Evolutionary conservation across 2,113 vertebrate species (phyloP), one percentile per base, ranked within the genome.

Genomic region (Crotophaga sulcirostris): DNA sequence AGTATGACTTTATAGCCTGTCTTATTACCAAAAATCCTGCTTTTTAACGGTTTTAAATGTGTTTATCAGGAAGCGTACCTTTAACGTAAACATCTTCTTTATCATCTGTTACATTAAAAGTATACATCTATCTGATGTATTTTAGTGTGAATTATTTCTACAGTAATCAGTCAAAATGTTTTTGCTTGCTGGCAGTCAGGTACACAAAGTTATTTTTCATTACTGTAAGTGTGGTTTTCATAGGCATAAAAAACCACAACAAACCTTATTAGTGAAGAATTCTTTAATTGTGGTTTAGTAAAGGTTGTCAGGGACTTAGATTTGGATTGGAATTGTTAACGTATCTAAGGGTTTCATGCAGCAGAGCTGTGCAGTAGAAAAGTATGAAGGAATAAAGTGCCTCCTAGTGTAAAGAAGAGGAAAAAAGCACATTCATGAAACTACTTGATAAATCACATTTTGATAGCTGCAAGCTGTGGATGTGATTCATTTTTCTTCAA

Each of bases 331-430:
- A 88, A 90, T 79, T 94, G n/a, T 89, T 86, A 93, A 42, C 0
- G 2, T 76, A 24, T 54, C 28, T 85, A 77, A 89, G 31, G 52
- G 45, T 92, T 94, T 83, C 29, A 45, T 74, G 36, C 3, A 26
- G 36, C 90, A 79, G 67, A 89, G 62, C 86, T 86, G 33, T 93
- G 45, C 5, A 10, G 17, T 36, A 77, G 83, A 84, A 80, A 77
- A 87, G 87, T 97, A 62, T 20, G 17, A 95, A 96, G 96, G 84
- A 97, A 95, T 69, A 96, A 97, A 89, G 51, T 93, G 97, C 97
- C 98, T 97, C 97, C 98, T 98, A 97, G 98, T 98, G 98, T 96
- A 93, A 92, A 87, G 44, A 60, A 70, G 52, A 23, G 54, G 91
- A 40, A 98, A 97, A 94, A 73, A 84, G 76, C 83, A 21, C 47